Conservation (phyloP, 2,888 invertebrate genomes). For the Phrixothrix hirtus region DNA sequence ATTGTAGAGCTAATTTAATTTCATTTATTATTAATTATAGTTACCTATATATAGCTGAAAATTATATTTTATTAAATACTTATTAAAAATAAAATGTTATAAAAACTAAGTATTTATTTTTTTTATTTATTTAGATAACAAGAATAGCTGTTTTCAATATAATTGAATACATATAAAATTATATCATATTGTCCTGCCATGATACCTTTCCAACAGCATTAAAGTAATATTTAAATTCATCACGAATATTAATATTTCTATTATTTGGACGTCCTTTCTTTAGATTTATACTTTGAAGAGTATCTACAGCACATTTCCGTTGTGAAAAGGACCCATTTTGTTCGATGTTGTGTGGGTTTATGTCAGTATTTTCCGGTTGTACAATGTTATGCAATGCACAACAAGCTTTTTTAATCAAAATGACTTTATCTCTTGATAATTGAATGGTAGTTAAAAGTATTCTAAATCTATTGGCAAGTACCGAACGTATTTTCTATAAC, state of each 20-base stretch:
- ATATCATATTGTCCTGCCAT: constrained; percentile 9
- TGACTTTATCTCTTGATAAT: constrained; percentile 7
- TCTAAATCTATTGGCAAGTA: constrained; percentile 1
- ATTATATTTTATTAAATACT: no score
- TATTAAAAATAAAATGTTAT: no score
- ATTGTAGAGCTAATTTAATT: no score
- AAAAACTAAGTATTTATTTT: no score
- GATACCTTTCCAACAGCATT: constrained; percentile 1
- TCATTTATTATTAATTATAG: no score
- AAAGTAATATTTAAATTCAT: constrained; percentile 9
- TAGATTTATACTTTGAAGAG: constrained; percentile 1
- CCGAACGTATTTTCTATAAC: constrained; percentile 7
- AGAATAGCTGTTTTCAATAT: no score
- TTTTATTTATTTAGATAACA: no score
- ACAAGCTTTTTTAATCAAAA: constrained; percentile 9
- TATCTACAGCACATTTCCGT: not conserved
- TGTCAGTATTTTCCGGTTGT: constrained; percentile 1
- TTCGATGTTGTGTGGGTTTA: constrained; percentile 1
- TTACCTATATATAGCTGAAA: no score
- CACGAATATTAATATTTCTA: constrained; percentile 1
- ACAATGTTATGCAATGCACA: constrained; percentile 15
- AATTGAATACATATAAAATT: no score
- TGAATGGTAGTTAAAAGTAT: constrained; percentile 1
- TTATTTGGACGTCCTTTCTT: constrained; percentile 7
- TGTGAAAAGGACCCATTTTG: not conserved